Conservation (phyloP, 2,888 invertebrate genomes). For the Nasonovia ribisnigri region DNA sequence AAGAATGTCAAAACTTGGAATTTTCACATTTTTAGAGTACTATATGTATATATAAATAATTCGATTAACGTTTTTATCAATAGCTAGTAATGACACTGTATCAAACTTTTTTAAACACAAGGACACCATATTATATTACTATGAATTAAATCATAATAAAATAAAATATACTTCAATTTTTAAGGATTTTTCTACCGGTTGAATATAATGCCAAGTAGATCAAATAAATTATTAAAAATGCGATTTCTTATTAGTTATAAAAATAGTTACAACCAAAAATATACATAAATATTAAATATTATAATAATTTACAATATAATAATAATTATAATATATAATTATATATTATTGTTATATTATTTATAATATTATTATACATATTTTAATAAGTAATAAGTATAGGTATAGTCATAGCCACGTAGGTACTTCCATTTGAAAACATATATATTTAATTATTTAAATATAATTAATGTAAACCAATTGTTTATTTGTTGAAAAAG, state of each 20-base stretch:
- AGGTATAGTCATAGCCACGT: too few relatives aligned
- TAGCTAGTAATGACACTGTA: neutral
- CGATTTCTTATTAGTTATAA: neutral
- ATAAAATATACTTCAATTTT: neutral
- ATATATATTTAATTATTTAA: too few relatives aligned
- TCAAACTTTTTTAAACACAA: neutral
- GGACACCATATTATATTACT: neutral
- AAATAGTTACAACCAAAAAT: neutral
- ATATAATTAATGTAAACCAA: too few relatives aligned
- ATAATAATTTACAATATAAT: too few relatives aligned
- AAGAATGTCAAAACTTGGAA: neutral
- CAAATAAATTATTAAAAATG: neutral
- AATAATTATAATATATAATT: too few relatives aligned
- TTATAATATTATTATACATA: too few relatives aligned
- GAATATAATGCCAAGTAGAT: neutral
- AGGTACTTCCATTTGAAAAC: too few relatives aligned
- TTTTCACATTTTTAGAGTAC: neutral
- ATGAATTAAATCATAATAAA: neutral
- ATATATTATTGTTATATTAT: too few relatives aligned
- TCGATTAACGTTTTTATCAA: neutral
- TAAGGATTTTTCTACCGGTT: neutral
- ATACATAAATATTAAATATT: neutral
- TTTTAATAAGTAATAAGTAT: too few relatives aligned
- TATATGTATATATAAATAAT: neutral
- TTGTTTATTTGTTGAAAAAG: too few relatives aligned